A percentile compares a stretch with the other conserved stretches of the same genome.
phyloP scores from a whole-genome alignment of 2,113 vertebrate species.

The Scomber scombrus region DNA sequence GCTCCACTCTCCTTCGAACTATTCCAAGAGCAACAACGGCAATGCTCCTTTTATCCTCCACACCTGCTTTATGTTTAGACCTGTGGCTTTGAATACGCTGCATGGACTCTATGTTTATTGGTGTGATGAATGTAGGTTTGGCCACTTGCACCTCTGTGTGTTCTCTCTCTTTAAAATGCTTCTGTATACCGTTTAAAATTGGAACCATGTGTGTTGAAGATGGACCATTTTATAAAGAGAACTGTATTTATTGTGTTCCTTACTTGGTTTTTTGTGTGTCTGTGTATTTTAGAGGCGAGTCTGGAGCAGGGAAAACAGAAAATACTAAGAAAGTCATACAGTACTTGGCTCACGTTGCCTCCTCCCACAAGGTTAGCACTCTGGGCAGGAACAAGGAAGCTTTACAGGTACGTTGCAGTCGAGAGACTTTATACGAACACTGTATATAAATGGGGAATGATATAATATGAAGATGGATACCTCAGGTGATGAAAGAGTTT shows the following conservation, averaged over 20 bases:
- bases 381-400: conserved; percentile 81
- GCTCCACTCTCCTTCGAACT: conserved; percentile 46
- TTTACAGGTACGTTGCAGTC: conserved; percentile 69
- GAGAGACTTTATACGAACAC: neutral
- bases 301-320: conserved; percentile 94
- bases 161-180: conserved; percentile 26
- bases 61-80: conserved; percentile 67
- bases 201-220: conserved; percentile 42
- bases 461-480: conserved; percentile 14
- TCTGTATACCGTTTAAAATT: conserved; percentile 30
- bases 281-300: conserved; percentile 88
- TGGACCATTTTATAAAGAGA: conserved; percentile 8
- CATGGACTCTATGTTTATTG: conserved; percentile 46
- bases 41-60: conserved; percentile 48
- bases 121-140: conserved; percentile 17
- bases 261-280: conserved; percentile 30
- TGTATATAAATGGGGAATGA: conserved; percentile 7
- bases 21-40: conserved; percentile 62
- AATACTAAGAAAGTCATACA: conserved; percentile 97
- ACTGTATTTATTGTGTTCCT: conserved; percentile 24
- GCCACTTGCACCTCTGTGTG: conserved; percentile 30
- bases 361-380: conserved; percentile 87
- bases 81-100: conserved; percentile 54
- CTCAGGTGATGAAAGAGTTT: neutral
- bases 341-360: conserved; percentile 92